Percentiles rank a stretch among this genome's conserved stretches.
phyloP scores from a whole-genome alignment of 2,797 vertebrate species.

The Gastrophryne carolinensis region DNA sequence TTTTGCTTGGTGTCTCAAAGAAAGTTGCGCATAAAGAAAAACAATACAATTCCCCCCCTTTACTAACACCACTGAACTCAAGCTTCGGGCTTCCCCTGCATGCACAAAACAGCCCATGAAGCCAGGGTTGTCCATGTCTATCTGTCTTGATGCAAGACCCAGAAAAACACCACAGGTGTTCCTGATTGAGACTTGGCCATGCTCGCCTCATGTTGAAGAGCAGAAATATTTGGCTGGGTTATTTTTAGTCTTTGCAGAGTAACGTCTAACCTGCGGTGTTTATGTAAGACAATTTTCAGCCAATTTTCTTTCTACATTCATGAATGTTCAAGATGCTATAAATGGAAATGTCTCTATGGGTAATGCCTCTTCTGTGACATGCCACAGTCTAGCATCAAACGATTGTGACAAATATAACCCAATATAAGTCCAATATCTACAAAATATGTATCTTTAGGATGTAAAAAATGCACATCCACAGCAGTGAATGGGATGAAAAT shows the following conservation, averaged over 20 bases:
- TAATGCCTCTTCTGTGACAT: too few relatives aligned
- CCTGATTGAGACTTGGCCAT: conserved; percentile 6
- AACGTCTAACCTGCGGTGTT: not conserved
- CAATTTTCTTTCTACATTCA: not conserved
- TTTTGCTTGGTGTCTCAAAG: not conserved
- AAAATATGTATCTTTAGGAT: too few relatives aligned
- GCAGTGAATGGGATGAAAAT: too few relatives aligned
- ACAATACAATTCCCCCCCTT: too few relatives aligned
- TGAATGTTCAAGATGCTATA: not conserved
- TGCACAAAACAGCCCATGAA: not conserved
- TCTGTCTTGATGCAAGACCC: not conserved
- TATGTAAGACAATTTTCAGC: conserved; percentile 2
- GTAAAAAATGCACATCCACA: too few relatives aligned
- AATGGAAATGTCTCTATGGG: too few relatives aligned
- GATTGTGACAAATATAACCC: too few relatives aligned
- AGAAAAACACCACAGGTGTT: conserved; percentile 19
- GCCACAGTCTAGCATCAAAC: too few relatives aligned
- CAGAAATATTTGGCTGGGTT: not conserved
- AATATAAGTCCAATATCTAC: too few relatives aligned
- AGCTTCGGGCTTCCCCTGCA: too few relatives aligned
- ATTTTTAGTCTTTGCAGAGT: conserved; percentile 10
- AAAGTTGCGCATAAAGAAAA: not conserved
- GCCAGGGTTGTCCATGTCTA: not conserved
- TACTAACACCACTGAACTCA: too few relatives aligned
- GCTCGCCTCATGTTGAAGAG: not conserved